These are phyloP conservation scores for Micoletzkya japonica DNA, from an alignment of 2,888 invertebrate genomes.

Conservation along the genomic window DNA sequence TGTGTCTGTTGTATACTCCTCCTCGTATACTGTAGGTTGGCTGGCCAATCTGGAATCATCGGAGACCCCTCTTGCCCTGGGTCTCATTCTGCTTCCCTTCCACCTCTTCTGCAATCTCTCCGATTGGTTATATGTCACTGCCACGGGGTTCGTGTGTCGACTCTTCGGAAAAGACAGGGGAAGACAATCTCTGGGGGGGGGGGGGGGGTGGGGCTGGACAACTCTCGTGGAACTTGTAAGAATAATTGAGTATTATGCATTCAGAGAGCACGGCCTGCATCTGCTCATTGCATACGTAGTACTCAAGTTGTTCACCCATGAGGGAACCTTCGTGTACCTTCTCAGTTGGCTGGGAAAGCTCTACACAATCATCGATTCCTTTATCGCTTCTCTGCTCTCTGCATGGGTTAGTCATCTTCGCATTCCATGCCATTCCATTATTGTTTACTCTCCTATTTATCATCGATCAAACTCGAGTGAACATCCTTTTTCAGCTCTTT, in stretches of 20 bases:
- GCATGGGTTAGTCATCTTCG: slow-evolving; percentile 44
- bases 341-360: slow-evolving; percentile 52
- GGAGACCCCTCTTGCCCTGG: slow-evolving; percentile 67
- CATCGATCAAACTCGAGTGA: too few relatives aligned
- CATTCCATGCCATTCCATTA: too few relatives aligned
- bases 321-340: slow-evolving; percentile 54
- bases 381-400: slow-evolving; percentile 50
- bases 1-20: background rate
- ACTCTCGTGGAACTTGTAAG: too few relatives aligned
- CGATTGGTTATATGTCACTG: slow-evolving; percentile 42
- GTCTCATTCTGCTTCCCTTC: slow-evolving; percentile 71
- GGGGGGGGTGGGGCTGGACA: too few relatives aligned
- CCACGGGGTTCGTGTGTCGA: slow-evolving; percentile 22
- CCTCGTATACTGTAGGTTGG: slow-evolving; percentile 53
- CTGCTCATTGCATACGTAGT: slow-evolving; percentile 43
- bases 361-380: slow-evolving; percentile 46
- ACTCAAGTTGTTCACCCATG: slow-evolving; percentile 57
- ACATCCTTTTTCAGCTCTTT: too few relatives aligned
- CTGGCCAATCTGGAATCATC: slow-evolving; percentile 53
- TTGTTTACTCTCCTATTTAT: too few relatives aligned
- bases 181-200: too few relatives aligned
- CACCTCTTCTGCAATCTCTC: slow-evolving; percentile 65
- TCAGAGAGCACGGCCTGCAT: slow-evolving; percentile 18
- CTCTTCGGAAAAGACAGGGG: too few relatives aligned
- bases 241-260: too few relatives aligned